Evolutionary conservation across 2,888 invertebrate species (phyloP), one percentile per base, ranked within the genome.

Genomic region (Abrostola triplasia): DNA sequence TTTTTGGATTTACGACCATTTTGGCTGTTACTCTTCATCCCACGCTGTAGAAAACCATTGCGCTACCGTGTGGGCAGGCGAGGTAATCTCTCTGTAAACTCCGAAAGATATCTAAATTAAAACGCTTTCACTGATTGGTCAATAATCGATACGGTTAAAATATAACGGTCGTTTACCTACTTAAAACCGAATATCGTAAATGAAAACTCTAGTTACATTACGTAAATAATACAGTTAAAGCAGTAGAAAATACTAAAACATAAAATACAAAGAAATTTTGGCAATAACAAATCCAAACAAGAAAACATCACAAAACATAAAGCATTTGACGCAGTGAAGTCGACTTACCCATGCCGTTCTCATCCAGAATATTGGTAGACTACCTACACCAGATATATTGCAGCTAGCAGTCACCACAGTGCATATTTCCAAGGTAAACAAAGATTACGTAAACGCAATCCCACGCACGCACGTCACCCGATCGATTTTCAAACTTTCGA

Each of bases 401-500:
- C 83, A 76, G 82, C 83, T 79, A 81, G 82, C 83, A 85, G 84
- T 86, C 85, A 85, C 85, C 88, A 87, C 88, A 86, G 90, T 93
- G 92, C 93, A 93, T 92, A 91, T 92, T 90, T 88, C 92, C 91
- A 94, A 94, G 91, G 93, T 94, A 94, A 94, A 94, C 94, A 94
- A 94, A 93, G 90, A 93, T 94, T 94, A 94, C 93, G 92, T 93
- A 93, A 94, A 94, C 88, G 90, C 87, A 93, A 93, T 92, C 93
- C 93, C 92, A 94, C 93, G 93, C 92, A 93, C 92, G 90, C 92
- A 93, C 94, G 92, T 92, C 90, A 91, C 90, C 92, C 92, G 86
- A 94, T 94, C 94, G 94, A 94, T 94, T 94, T 90, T 92, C 86
- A 93, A 94, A 93, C 92, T 94, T 94, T 94, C 91, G 92, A 93